Base-by-base conservation (phyloP, 1,140 invertebrate genomes). In the Dendroctonus ponderosae region DNA sequence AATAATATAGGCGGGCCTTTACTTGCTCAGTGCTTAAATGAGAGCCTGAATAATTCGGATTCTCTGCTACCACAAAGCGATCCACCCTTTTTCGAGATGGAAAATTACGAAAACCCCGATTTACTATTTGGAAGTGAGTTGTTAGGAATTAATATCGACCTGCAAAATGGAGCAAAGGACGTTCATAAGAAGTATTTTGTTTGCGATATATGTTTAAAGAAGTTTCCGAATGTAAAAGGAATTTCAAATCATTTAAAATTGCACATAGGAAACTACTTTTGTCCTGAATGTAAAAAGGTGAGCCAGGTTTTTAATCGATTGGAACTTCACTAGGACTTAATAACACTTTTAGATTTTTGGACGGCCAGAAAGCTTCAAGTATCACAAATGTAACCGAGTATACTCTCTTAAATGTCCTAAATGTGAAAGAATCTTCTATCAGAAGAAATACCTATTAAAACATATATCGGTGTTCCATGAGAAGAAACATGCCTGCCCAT, bases 151-250 rank as follows among this genome's bases (percentile, higher is more conserved):
- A 46, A 52, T 52, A n/a, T 52, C 7, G 42, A 60, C 37, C n/a
- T 39, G 15, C 71, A 78, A 60, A 66, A 74, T 39, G 63, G 49
- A 11, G 39, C 43, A 37, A 42, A 70, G 38, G 71, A 72, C 26
- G 54, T 58, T 70, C 50, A 73, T 58, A 69, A 70, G 15, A 63
- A 75, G 56, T 46, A 75, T 53, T 80, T 78, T 57, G 67, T 74
- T 41, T 85, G 84, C 77, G 83, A 85, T 73, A 83, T 85, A 60
- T 86, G 84, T 71, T 72, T 80, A 15, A 83, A 83, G 67, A 70
- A 70, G 7, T 85, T 84, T 74, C 72, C 72, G 8, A 81, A 76
- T 49, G 73, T 79, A 26, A 79, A 79, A 59, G 79, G 80, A 61
- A 70, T 86, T 7, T 78, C 80, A 57, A 72, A 80, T 5, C 84